These are phyloP conservation scores for Scleropages formosus DNA, from an alignment of 2,797 vertebrate species.

Conservation along the genomic window DNA sequence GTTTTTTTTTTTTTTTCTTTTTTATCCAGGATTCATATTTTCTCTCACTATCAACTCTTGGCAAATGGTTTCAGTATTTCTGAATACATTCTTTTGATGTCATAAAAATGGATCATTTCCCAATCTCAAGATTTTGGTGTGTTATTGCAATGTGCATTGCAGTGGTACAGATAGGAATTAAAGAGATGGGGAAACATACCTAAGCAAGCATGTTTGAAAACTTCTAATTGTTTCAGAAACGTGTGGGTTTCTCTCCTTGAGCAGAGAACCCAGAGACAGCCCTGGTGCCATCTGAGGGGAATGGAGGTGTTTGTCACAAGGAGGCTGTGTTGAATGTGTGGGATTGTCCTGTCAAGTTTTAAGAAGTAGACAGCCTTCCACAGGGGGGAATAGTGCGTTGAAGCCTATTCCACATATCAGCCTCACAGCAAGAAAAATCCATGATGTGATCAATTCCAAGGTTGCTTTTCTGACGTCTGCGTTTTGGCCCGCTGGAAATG, in stretches of 20 bases:
- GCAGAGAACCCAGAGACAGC: conserved; percentile 54
- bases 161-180: conserved; percentile 32
- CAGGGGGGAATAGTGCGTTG: conserved; percentile 48
- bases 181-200: conserved; percentile 29
- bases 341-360: conserved; percentile 47
- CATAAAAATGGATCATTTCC: conserved; percentile 50
- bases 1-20: neutral
- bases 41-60: conserved; percentile 31
- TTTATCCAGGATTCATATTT: conserved; percentile 3
- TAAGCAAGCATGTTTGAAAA: conserved; percentile 21
- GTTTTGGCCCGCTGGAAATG: conserved; percentile 61
- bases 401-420: conserved; percentile 61
- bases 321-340: conserved; percentile 53
- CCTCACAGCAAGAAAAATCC: conserved; percentile 54
- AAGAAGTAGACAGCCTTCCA: conserved; percentile 50
- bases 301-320: conserved; percentile 37
- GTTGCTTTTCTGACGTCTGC: conserved; percentile 64
- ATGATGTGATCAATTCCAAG: conserved; percentile 67
- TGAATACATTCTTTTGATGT: conserved; percentile 46
- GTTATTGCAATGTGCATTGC: conserved; percentile 19
- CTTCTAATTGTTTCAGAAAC: conserved; percentile 41
- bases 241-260: conserved; percentile 50
- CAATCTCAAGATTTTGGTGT: conserved; percentile 8
- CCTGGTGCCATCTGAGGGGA: conserved; percentile 47
- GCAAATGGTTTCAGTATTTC: conserved; percentile 44